Conservation (phyloP, 1,140 invertebrate species). For the Drosophila pectinifera region DNA sequence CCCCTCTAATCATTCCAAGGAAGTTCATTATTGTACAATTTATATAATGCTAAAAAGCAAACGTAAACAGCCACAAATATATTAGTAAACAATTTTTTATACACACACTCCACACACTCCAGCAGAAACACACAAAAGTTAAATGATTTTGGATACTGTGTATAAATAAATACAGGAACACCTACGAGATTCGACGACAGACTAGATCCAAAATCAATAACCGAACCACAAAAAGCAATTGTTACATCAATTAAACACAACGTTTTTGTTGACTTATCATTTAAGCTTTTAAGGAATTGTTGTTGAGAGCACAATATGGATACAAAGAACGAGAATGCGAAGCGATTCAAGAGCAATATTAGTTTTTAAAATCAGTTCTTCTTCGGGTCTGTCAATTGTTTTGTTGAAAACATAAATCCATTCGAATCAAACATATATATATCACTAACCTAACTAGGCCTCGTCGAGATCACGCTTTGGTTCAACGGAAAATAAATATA, state of each 20-base stretch:
- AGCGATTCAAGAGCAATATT: slow-evolving; percentile 67
- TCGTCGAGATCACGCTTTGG: slow-evolving; percentile 37
- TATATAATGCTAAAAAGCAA: slow-evolving; percentile 39
- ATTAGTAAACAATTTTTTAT: slow-evolving; percentile 70
- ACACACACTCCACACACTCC: slow-evolving; percentile 31
- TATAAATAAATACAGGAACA: slow-evolving; percentile 46
- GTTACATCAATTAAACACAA: slow-evolving; percentile 54
- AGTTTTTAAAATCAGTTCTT: slow-evolving; percentile 66
- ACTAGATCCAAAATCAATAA: neutral
- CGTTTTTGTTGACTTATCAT: slow-evolving; percentile 23
- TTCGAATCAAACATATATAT: slow-evolving; percentile 42
- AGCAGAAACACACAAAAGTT: slow-evolving; percentile 30
- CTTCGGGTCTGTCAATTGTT: slow-evolving; percentile 67
- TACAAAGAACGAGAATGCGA: slow-evolving; percentile 16
- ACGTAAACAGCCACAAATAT: slow-evolving; percentile 25
- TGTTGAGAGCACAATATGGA: slow-evolving; percentile 56
- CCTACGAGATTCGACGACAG: neutral
- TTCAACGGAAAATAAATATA: slow-evolving; percentile 38
- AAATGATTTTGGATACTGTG: slow-evolving; percentile 61
- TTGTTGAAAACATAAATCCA: slow-evolving; percentile 53
- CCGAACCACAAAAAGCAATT: slow-evolving; percentile 30
- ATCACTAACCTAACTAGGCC: slow-evolving; percentile 53
- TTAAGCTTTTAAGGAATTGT: slow-evolving; percentile 57
- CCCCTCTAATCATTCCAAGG: slow-evolving; percentile 39
- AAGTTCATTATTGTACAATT: slow-evolving; percentile 53